Evolutionary conservation across 2,888 invertebrate genomes (phyloP), one percentile per base, ranked within the genome.

Genomic region (Helleia helle): DNA sequence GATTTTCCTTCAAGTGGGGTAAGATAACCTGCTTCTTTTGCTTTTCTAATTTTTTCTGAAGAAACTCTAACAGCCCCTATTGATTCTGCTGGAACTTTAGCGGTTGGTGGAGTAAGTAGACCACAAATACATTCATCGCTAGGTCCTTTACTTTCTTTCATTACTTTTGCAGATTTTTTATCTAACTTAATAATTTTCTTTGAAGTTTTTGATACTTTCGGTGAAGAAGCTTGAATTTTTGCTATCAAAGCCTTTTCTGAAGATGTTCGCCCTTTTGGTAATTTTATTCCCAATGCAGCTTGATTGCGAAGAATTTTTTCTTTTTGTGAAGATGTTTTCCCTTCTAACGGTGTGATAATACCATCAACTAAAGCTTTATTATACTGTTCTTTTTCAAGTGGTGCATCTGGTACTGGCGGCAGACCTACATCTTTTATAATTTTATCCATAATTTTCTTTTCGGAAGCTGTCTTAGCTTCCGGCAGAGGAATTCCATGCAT

Each of bases 111-210:
- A 40, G 28, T 15, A 14, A 30, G 14, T 9, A 30, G 9, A 5
- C 45, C 41, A 38, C 56, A 57, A 36, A 60, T 56, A 42, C 60
- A 60, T 54, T 60, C 56, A 38, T 59, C 60, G 34, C 48, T 51
- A 2, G 58, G 57, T 0, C 60, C 60, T 44, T 54, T 54, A 1
- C 57, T 56, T 48, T 58, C 58, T 42, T 43, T 55, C 25, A 56
- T 52, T 1, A 46, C 36, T 49, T 59, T 57, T 12, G 54, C 54
- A 2, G 56, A 54, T 45, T 50, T 44, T 36, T 42, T 15, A 25
- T 56, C 40, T 24, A 56, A 18, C 30, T 36, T 27, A 36, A 39
- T 39, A 9, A 40, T 13, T 24, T 43, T 26, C 12, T 31, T 14
- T 4, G 26, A 12, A 2, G 38, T 36, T 34, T 40, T 27, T 11